Conservation (phyloP, 2,797 vertebrate species). For the Muscicapa striata region DNA sequence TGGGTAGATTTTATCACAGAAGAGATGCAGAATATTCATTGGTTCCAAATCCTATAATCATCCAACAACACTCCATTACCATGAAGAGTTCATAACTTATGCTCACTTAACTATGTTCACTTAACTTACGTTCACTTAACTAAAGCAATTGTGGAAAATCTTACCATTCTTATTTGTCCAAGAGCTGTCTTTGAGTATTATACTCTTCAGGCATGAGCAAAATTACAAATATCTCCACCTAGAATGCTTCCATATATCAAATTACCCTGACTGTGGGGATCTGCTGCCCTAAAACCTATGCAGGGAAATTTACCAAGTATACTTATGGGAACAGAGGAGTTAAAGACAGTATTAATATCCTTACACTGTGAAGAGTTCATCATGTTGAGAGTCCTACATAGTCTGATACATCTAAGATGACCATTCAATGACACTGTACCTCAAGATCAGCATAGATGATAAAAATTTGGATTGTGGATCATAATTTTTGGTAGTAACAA, state of each 20-base stretch:
- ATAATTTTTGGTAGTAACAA: background rate
- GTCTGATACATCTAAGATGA: background rate
- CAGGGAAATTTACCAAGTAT: background rate
- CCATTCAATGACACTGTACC: background rate
- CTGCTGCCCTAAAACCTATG: background rate
- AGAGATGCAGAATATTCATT: constrained; percentile 63
- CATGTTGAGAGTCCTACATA: background rate
- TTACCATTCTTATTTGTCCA: background rate
- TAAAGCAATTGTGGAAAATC: background rate
- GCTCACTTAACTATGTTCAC: background rate
- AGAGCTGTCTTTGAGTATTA: background rate
- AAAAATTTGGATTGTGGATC: background rate
- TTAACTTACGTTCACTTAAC: background rate
- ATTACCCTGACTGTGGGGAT: background rate
- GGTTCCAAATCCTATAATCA: constrained; percentile 77
- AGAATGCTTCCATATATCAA: background rate
- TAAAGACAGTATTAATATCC: background rate
- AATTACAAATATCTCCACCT: background rate
- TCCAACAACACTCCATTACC: constrained; percentile 67
- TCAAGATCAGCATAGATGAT: background rate
- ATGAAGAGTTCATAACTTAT: background rate
- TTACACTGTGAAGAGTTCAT: background rate
- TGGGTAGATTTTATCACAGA: constrained; percentile 63
- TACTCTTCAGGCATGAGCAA: background rate
- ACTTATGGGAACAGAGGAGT: background rate